Percentiles rank a stretch among this genome's conserved stretches.
Conservation (phyloP, 2,797 vertebrate species). For the Poeciliopsis paucimaculata region DNA sequence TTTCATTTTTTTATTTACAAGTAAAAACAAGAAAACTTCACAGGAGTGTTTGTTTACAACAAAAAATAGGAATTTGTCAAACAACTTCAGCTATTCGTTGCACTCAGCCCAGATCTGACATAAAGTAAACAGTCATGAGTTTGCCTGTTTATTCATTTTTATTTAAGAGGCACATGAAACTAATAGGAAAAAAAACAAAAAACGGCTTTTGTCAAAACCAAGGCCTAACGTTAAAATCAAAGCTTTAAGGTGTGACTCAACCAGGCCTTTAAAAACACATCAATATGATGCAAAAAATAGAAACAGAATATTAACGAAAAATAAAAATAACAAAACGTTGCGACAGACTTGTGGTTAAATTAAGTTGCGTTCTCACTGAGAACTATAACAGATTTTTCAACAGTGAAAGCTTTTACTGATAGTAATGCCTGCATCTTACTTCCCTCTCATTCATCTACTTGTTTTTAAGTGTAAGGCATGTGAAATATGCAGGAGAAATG, state of each 20-base stretch:
- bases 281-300: constrained; percentile 81
- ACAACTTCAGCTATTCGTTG: constrained; percentile 2
- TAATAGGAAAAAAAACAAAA: background rate
- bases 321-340: background rate
- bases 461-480: constrained; percentile 16
- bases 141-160: background rate
- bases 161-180: constrained; percentile 6
- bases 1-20: constrained; percentile 25
- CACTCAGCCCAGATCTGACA: constrained; percentile 9
- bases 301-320: constrained; percentile 15
- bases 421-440: constrained; percentile 20
- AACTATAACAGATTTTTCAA: constrained; percentile 64
- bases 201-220: constrained; percentile 19
- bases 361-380: constrained; percentile 80
- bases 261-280: constrained; percentile 63
- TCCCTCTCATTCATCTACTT: background rate
- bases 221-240: constrained; percentile 28
- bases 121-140: background rate
- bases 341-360: constrained; percentile 40
- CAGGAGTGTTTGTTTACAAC: constrained; percentile 11
- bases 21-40: constrained; percentile 32
- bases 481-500: constrained; percentile 29
- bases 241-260: constrained; percentile 43
- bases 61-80: background rate
- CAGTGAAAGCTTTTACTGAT: constrained; percentile 26